Evolutionary conservation across 2,888 invertebrate genomes (phyloP), one percentile per base, ranked within the genome.

Genomic region (Nyleta sp.): DNA sequence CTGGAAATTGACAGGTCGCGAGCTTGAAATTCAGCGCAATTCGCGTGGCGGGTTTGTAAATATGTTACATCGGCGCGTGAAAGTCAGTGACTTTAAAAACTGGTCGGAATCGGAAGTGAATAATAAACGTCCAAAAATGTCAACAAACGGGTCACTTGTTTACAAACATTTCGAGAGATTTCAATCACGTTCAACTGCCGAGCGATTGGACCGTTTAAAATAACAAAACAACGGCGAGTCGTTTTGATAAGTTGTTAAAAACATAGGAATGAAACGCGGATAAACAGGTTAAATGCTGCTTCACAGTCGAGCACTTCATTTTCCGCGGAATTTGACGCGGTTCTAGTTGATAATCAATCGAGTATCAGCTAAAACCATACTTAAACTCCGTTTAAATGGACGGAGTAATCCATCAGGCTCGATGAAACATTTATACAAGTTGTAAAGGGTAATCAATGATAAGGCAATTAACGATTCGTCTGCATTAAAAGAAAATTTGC

Each of bases 381-480:
- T 17, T 44, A 60, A 64, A 64, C 48, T 28, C 2, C 24, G 31
- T 10, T 18, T 8, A 33, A 42, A 53, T 22, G 44, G 13, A 44
- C 13, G 31, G 6, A 53, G 40, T 46, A 38, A 68, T 68, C 46
- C 46, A 28, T 33, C 22, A 28, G 48, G 3, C 42, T 42, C 8
- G 22, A 60, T 60, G 50, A 67, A 55, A 67, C 55, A 28, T 65
- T 67, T 31, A 50, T 68, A 31, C 40, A 46, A 52, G 15, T 42
- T 42, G 42, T 17, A 44, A 50, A 60, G 28, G 13, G 6, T 18
- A 35, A 24, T 31, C 15, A 50, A 50, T 60, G 33, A 44, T 52
- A 24, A 5, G 18, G 52, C 71, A 44, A 53, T 62, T 71, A 71
- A 44, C 20, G 53, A 53, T 28, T 53, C 28, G 15, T 0, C 38